Conservation (phyloP, 2,888 invertebrate species). For the Ashinkailepas kermadecensis region DNA sequence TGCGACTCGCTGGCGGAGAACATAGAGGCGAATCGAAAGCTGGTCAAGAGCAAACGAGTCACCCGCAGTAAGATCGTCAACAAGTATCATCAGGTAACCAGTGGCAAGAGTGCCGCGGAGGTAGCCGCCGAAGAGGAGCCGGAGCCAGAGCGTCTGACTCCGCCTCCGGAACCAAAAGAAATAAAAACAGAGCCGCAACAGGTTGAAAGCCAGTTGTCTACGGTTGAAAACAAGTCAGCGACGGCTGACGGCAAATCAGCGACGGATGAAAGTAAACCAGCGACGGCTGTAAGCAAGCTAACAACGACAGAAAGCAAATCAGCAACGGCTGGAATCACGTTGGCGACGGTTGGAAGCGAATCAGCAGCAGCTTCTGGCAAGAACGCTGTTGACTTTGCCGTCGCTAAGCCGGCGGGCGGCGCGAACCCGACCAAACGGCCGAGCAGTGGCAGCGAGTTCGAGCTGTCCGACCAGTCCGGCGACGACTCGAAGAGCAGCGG, state of each 20-base stretch:
- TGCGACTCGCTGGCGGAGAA: conserved; percentile 12
- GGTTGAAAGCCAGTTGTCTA: neutral
- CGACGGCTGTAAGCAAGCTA: too few species aligned
- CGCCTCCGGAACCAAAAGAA: neutral
- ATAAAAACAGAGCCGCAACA: neutral
- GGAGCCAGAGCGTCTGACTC: neutral
- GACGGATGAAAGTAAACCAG: too few species aligned
- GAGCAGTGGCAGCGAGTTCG: conserved; percentile 1
- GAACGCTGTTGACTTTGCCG: too few species aligned
- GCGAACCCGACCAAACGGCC: neutral
- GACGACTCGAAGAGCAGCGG: neutral
- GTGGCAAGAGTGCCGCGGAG: neutral
- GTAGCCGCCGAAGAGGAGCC: neutral
- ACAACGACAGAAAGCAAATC: too few species aligned
- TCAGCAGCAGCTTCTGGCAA: too few species aligned
- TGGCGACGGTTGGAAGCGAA: too few species aligned
- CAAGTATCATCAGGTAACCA: neutral
- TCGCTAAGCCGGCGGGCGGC: neutral
- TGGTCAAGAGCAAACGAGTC: conserved; percentile 17
- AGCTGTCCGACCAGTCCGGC: neutral
- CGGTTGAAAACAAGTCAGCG: too few species aligned
- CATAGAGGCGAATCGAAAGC: neutral
- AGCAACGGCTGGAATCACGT: too few species aligned
- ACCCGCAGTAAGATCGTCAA: neutral
- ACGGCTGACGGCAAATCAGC: too few species aligned